Conservation (phyloP, 2,888 invertebrate genomes). For the Theretra japonica region DNA sequence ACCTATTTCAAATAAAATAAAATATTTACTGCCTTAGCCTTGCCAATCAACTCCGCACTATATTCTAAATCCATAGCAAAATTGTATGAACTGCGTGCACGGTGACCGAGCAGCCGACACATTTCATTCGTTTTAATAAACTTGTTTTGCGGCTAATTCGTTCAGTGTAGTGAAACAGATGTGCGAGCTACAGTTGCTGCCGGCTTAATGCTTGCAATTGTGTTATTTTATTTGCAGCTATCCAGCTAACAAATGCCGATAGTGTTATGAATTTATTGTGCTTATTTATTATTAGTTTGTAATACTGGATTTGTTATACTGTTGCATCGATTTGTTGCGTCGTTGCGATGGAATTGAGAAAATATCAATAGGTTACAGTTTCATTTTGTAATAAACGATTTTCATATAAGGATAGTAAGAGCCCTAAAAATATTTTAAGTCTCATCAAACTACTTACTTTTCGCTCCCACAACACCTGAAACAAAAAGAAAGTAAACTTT, state of each 20-base stretch:
- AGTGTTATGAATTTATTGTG: conserved; percentile 11
- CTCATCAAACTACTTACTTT: too few relatives aligned
- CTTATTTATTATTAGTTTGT: neutral
- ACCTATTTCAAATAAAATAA: too few relatives aligned
- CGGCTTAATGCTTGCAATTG: conserved; percentile 18
- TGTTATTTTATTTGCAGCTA: conserved; percentile 8
- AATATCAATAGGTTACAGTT: too few relatives aligned
- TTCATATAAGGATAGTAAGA: too few relatives aligned
- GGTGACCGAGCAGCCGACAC: neutral
- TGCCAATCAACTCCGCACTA: too few relatives aligned
- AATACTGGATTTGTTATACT: neutral
- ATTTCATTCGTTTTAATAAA: conserved; percentile 22
- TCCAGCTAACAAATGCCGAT: neutral
- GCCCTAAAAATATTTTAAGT: too few relatives aligned
- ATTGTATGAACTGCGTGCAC: neutral
- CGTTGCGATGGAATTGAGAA: neutral
- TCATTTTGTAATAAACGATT: too few relatives aligned
- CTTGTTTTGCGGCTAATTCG: conserved; percentile 25
- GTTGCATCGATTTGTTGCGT: neutral
- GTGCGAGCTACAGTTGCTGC: conserved; percentile 28
- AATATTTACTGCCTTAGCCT: too few relatives aligned
- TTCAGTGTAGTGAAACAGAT: conserved; percentile 15
- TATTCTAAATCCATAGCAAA: too few relatives aligned
- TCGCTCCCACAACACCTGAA: too few relatives aligned
- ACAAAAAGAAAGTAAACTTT: too few relatives aligned